Evolutionary conservation across 2,888 invertebrate species (phyloP), one percentile per base, ranked within the genome.

Genomic region (Thereva unica): DNA sequence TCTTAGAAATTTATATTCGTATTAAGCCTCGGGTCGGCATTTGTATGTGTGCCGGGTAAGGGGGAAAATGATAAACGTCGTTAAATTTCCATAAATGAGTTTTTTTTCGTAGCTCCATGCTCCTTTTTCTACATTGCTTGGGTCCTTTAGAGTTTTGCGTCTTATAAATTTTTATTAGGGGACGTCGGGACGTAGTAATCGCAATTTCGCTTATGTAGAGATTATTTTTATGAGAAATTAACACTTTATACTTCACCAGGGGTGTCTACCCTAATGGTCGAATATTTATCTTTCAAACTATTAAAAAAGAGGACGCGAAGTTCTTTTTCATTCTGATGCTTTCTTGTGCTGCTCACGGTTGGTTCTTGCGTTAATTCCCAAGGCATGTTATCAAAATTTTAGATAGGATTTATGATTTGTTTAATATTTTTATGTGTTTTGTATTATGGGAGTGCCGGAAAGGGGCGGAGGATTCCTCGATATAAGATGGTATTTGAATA

Each of bases 51-150:
- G 55, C 23, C 10, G 23, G 40, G 54, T 45, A 64, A 65, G 54
- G 23, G 23, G 49, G 64, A 67, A 67, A 67, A 67, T 69, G 69
- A 67, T 69, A 69, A 67, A 67, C 69, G 69, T 67, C 69, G 67
- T 69, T 69, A 69, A 69, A 69, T 67, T 67, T 69, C 67, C 69
- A 67, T 67, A 69, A 69, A 69, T 69, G 69, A 69, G 66, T 69
- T 69, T 69, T 67, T 67, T 64, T 61, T 35, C 37, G 47, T 50
- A 50, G 12, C 61, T 50, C 1, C 23, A 23, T 23, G 23, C 23
- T 23, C 23, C 23, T 23, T 23, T 23, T 23, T 23, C 23, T 23
- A 23, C 23, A 23, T 23, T 23, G 50, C 40, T 50, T 23, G 23
- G 45, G 66, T 41, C 56, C 42, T 50, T 52, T 52, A 38, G 57